A percentile compares a stretch with the other conserved stretches of the same genome.
phyloP scores from a whole-genome alignment of 2,797 vertebrate genomes.

The Falco naumanni region DNA sequence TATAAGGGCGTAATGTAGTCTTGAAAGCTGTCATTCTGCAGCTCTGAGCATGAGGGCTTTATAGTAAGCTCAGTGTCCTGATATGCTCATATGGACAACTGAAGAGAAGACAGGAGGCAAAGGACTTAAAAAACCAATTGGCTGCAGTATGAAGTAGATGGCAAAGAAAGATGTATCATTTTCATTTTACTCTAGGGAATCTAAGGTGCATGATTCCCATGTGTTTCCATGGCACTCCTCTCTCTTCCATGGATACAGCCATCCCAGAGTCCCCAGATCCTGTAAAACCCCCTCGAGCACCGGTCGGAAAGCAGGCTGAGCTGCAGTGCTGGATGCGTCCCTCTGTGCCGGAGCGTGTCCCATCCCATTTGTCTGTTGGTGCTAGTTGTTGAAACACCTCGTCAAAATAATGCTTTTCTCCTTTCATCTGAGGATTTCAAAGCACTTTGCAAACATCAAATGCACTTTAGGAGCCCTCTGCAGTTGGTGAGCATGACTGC shows the following conservation, averaged over 20 bases:
- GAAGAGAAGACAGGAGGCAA: neutral
- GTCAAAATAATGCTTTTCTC: neutral
- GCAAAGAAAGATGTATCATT: neutral
- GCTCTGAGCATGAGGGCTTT: neutral
- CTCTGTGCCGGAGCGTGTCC: rapidly evolving
- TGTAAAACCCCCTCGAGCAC: neutral
- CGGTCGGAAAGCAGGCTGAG: neutral
- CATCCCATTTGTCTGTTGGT: too few relatives aligned
- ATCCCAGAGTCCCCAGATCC: neutral
- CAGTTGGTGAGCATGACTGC: neutral
- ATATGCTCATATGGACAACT: neutral
- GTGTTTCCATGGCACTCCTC: neutral
- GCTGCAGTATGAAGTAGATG: neutral
- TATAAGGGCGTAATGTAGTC: neutral
- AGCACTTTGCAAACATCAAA: neutral
- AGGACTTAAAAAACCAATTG: neutral
- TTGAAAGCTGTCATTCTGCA: neutral
- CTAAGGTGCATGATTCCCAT: neutral
- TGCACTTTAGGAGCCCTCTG: neutral
- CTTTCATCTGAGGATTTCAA: neutral
- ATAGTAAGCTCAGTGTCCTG: neutral
- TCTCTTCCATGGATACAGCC: neutral
- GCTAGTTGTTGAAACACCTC: neutral
- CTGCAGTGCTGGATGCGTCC: neutral
- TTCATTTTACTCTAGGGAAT: neutral